Percentiles rank a stretch among this genome's conserved stretches.
Conservation (phyloP, 2,888 invertebrate species). For the Steinernema carpocapsae region DNA sequence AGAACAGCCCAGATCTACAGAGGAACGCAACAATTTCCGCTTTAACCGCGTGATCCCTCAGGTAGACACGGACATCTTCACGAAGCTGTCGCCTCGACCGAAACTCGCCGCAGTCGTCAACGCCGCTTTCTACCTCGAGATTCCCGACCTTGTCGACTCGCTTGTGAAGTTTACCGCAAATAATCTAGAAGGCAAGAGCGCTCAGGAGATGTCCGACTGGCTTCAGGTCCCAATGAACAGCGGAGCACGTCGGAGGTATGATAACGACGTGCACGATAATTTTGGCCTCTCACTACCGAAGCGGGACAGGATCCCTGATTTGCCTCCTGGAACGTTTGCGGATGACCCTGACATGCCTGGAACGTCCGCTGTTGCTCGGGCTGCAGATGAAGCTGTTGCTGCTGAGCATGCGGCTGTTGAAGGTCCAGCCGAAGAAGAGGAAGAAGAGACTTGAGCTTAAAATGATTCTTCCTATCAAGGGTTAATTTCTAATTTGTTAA, state of each 20-base stretch:
- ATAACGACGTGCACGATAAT: too few species aligned
- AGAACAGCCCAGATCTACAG: background rate
- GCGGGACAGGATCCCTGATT: too few species aligned
- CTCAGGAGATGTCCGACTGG: background rate
- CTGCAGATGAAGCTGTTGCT: too few species aligned
- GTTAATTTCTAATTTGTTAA: too few species aligned
- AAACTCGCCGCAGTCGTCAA: slow-evolving; percentile 1
- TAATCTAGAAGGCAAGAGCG: background rate
- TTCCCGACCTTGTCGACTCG: slow-evolving; percentile 4
- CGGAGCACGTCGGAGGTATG: background rate
- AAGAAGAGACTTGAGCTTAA: too few species aligned
- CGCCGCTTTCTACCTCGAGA: background rate
- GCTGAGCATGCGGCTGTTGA: too few species aligned
- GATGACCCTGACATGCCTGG: too few species aligned
- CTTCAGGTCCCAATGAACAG: background rate
- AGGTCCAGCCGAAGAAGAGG: too few species aligned
- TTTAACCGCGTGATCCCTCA: background rate
- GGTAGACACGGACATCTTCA: background rate
- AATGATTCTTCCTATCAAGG: too few species aligned
- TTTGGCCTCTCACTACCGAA: too few species aligned
- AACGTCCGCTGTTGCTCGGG: too few species aligned
- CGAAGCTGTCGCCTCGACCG: background rate
- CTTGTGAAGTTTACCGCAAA: slow-evolving; percentile 12
- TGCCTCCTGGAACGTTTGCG: too few species aligned
- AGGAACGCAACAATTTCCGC: background rate